phyloP scores from a whole-genome alignment of 2,113 vertebrate genomes.

The Antennarius striatus region DNA sequence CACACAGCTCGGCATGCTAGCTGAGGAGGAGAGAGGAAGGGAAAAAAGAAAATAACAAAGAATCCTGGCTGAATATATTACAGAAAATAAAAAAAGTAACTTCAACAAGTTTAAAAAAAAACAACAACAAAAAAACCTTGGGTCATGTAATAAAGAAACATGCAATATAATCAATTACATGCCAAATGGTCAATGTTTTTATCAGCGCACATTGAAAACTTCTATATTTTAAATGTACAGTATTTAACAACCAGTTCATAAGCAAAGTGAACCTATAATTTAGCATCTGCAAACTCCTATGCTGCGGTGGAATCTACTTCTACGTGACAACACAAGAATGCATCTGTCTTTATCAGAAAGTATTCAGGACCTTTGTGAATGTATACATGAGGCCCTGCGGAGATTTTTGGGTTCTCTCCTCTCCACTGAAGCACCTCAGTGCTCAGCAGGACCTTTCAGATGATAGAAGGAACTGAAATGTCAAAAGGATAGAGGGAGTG shows the following conservation, averaged over 20 bases:
- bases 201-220: slow-evolving; percentile 25
- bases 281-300: slow-evolving; percentile 28
- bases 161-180: neutral
- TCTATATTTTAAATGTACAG: slow-evolving; percentile 9
- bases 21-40: slow-evolving; percentile 51
- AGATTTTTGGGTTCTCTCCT: slow-evolving; percentile 38
- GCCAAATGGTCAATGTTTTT: neutral
- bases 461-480: slow-evolving; percentile 71
- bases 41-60: slow-evolving; percentile 45
- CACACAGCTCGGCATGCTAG: slow-evolving; percentile 64
- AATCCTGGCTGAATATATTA: slow-evolving; percentile 76
- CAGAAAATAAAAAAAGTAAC: slow-evolving; percentile 64
- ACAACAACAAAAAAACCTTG: slow-evolving; percentile 42
- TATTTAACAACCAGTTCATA: neutral
- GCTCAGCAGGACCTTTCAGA: slow-evolving; percentile 66
- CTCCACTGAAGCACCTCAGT: slow-evolving; percentile 57
- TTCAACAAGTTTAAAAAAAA: slow-evolving; percentile 65
- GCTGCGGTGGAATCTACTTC: slow-evolving; percentile 2
- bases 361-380: slow-evolving; percentile 54
- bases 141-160: slow-evolving; percentile 3
- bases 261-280: slow-evolving; percentile 1
- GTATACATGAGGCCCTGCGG: slow-evolving; percentile 39
- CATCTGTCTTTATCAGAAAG: slow-evolving; percentile 44
- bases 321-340: slow-evolving; percentile 13
- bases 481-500: slow-evolving; percentile 65